Conservation (phyloP, 2,797 vertebrate species). For the Coilia nasus region DNA sequence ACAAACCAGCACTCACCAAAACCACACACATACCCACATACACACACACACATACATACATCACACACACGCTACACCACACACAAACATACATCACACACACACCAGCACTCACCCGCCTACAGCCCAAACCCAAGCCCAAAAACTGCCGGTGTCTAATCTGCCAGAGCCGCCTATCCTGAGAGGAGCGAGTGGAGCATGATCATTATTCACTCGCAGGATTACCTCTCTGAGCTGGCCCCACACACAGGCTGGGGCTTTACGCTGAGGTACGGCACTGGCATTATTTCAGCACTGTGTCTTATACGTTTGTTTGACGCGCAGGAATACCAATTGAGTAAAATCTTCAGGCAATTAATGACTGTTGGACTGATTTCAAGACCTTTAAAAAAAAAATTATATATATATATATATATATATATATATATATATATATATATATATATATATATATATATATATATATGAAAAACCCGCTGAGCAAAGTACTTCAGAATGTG, state of each 20-base stretch:
- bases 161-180: neutral
- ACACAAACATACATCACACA: too few relatives aligned
- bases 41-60: neutral
- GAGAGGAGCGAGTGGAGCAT: neutral
- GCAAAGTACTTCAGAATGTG: neutral
- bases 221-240: constrained; percentile 3
- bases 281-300: neutral
- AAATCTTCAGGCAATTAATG: neutral
- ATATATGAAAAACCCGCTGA: neutral
- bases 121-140: neutral
- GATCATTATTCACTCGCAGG: constrained; percentile 23
- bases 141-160: constrained; percentile 12
- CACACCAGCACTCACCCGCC: neutral
- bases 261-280: neutral
- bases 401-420: too few relatives aligned
- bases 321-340: neutral
- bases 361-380: constrained; percentile 17
- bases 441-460: too few relatives aligned
- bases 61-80: too few relatives aligned
- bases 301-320: neutral
- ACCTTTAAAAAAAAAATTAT: neutral
- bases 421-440: too few relatives aligned
- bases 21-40: too few relatives aligned
- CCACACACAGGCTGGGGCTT: neutral
- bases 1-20: neutral